Evolutionary conservation across 2,888 invertebrate species (phyloP).

Genomic region (Lasioglossum leucozonium): DNA sequence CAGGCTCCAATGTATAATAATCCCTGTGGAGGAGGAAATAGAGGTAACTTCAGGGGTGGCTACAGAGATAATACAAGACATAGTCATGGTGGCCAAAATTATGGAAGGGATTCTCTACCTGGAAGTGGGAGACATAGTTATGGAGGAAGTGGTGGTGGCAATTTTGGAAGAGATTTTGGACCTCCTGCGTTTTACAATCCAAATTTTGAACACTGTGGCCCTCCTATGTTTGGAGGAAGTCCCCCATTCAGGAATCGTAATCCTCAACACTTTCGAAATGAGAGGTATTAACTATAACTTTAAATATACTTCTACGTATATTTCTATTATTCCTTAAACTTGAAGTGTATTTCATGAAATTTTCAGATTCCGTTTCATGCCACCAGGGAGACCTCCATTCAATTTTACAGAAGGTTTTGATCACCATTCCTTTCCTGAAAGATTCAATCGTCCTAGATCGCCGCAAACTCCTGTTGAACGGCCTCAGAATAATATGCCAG

Average conservation of each 20-base stretch:
- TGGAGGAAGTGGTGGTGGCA: constrained; percentile 81
- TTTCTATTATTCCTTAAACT: background rate
- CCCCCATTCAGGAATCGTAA: constrained; percentile 79
- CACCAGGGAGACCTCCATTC: constrained; percentile 66
- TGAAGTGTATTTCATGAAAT: constrained; percentile 1
- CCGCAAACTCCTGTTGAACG: constrained; percentile 53
- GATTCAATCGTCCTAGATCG: constrained; percentile 56
- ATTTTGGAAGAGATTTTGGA: constrained; percentile 78
- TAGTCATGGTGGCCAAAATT: constrained; percentile 79
- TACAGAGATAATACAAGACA: constrained; percentile 78
- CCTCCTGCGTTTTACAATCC: constrained; percentile 76
- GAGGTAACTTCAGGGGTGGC: constrained; percentile 78
- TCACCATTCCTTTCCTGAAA: constrained; percentile 52
- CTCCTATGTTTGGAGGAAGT: constrained; percentile 73
- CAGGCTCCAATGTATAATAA: constrained; percentile 89
- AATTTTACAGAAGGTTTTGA: constrained; percentile 54
- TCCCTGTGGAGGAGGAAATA: constrained; percentile 85
- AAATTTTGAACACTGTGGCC: constrained; percentile 79
- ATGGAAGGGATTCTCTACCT: constrained; percentile 85
- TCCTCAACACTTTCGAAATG: constrained; percentile 79
- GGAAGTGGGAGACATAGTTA: constrained; percentile 81
- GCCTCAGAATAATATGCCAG: constrained; percentile 54
- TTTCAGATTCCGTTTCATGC: constrained; percentile 55
- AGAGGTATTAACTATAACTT: constrained; percentile 43
- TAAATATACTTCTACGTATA: background rate